Conservation (phyloP, 1,140 invertebrate genomes). For the Drosophila pachea region DNA sequence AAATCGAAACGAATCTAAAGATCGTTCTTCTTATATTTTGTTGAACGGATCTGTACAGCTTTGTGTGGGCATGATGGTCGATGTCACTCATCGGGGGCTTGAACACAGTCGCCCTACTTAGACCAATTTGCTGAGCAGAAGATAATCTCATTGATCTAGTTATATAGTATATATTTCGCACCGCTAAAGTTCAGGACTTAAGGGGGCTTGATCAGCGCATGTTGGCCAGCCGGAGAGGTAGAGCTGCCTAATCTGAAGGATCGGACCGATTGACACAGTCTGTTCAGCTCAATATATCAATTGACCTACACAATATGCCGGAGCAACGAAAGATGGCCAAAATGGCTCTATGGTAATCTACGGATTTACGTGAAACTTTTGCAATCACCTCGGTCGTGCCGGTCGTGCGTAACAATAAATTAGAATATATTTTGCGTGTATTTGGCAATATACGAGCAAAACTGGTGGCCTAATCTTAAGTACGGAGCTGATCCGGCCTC, state of each 20-base stretch:
- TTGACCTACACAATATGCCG: constrained; percentile 65
- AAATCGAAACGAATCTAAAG: no score
- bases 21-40: no score
- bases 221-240: background rate
- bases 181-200: constrained; percentile 36
- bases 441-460: constrained; percentile 74
- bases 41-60: background rate
- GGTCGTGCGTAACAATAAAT: constrained; percentile 48
- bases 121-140: constrained; percentile 13
- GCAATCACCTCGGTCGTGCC: constrained; percentile 43
- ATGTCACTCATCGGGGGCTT: background rate
- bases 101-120: background rate
- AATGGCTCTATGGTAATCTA: constrained; percentile 43
- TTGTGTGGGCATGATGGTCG: background rate
- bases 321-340: constrained; percentile 14
- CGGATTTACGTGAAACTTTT: constrained; percentile 70
- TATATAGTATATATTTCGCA: constrained; percentile 14
- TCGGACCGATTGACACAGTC: constrained; percentile 6
- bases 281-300: constrained; percentile 62
- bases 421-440: constrained; percentile 38
- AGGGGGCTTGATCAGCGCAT: constrained; percentile 31
- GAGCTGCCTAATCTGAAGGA: constrained; percentile 31
- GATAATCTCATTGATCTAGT: constrained; percentile 21
- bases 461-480: constrained; percentile 63
- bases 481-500: constrained; percentile 51